Conservation (phyloP, 2,888 invertebrate genomes). For the Plagodis dolabraria region DNA sequence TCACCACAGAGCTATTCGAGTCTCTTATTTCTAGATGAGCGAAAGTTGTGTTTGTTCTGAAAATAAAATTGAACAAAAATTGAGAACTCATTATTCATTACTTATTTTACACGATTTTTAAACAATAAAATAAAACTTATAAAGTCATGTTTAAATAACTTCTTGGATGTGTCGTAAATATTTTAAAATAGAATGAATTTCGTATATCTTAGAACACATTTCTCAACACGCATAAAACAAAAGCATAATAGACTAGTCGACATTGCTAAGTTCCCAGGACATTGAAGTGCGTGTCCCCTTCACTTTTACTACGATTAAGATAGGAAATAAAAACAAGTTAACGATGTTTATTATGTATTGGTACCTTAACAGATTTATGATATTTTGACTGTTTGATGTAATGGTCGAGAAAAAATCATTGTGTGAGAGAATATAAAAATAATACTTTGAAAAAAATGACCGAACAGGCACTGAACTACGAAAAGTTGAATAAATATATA, state of each 20-base stretch:
- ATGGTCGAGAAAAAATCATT: no score
- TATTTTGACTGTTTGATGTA: no score
- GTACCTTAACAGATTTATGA: no score
- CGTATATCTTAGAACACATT: neutral
- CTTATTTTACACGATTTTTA: neutral
- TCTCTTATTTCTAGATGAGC: slow-evolving; percentile 78
- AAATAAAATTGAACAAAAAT: slow-evolving; percentile 44
- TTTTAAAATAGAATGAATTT: no score
- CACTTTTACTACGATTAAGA: slow-evolving; percentile 21
- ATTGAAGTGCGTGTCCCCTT: slow-evolving; percentile 20
- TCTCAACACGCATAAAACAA: slow-evolving; percentile 12
- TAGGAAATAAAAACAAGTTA: slow-evolving; percentile 13
- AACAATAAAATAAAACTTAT: no score
- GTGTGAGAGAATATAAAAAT: no score
- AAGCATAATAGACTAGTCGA: slow-evolving; percentile 26
- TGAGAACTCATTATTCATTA: slow-evolving; percentile 17
- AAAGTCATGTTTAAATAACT: no score
- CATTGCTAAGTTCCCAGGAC: slow-evolving; percentile 30
- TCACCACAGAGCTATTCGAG: slow-evolving; percentile 68
- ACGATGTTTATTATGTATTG: no score
- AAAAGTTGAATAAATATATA: no score
- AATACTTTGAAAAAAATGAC: no score
- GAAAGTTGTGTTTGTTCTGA: slow-evolving; percentile 76
- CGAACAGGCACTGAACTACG: no score
- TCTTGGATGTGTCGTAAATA: no score